Percentiles rank a stretch among this genome's conserved stretches.
Evolutionary conservation across 2,888 invertebrate genomes (phyloP).

Genomic region (Synergus japonicus): DNA sequence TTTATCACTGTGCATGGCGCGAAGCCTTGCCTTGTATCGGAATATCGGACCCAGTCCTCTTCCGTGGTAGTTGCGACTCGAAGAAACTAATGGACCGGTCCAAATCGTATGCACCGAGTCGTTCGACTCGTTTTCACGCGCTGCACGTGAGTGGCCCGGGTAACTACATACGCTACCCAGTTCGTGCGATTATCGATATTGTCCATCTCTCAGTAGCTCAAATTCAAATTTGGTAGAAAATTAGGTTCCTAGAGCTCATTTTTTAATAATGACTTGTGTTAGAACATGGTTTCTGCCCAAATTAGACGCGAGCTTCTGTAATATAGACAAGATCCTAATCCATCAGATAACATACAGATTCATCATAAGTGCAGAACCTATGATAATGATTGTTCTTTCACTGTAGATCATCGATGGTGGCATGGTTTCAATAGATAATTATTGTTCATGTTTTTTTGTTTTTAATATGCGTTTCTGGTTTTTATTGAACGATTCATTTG

Average conservation of each 20-base stretch:
- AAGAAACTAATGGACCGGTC: slow-evolving; percentile 60
- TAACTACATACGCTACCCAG: slow-evolving; percentile 57
- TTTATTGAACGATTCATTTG: neutral
- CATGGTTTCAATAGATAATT: neutral
- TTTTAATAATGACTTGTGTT: neutral
- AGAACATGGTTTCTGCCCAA: too few relatives aligned
- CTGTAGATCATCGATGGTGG: neutral
- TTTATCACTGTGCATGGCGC: slow-evolving; percentile 55
- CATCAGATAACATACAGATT: too few relatives aligned
- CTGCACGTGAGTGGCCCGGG: slow-evolving; percentile 59
- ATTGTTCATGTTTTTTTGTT: neutral
- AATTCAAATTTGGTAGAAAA: neutral
- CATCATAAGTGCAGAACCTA: too few relatives aligned
- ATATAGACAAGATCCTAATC: too few relatives aligned
- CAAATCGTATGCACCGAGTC: slow-evolving; percentile 61
- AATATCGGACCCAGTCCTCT: slow-evolving; percentile 46
- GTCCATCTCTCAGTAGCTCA: slow-evolving; percentile 51
- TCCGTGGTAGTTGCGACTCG: slow-evolving; percentile 56
- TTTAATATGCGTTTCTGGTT: neutral
- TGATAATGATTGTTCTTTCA: neutral
- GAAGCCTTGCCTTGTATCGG: slow-evolving; percentile 22
- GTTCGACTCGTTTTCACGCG: slow-evolving; percentile 61
- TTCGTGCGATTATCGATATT: slow-evolving; percentile 60
- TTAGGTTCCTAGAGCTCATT: neutral
- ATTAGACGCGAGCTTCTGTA: too few relatives aligned